A percentile compares a stretch with the other conserved stretches of the same genome.
Conservation (phyloP, 1,140 invertebrate species). For the Tetramorium simillimum region DNA sequence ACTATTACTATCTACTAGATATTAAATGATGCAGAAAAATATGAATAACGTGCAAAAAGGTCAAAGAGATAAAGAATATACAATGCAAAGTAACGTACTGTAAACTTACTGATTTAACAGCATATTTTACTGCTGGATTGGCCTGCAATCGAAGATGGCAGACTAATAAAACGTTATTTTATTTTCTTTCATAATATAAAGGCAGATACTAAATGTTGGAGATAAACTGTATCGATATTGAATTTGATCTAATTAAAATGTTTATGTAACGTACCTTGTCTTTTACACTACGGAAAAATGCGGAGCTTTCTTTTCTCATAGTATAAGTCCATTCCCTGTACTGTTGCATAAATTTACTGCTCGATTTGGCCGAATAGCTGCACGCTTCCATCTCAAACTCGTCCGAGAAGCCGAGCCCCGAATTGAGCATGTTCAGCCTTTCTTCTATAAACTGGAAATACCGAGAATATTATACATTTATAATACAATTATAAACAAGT, state of each 20-base stretch:
- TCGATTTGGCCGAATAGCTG: conserved; percentile 93
- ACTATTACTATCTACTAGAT: conserved; percentile 20
- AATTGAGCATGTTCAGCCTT: conserved; percentile 94
- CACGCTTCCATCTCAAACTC: conserved; percentile 97
- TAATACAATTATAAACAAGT: background rate
- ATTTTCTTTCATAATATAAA: conserved; percentile 9
- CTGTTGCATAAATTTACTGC: conserved; percentile 91
- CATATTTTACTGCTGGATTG: conserved; percentile 93
- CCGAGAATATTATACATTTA: conserved; percentile 32
- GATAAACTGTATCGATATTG: background rate
- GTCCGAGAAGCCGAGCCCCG: conserved; percentile 95
- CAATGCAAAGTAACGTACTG: background rate
- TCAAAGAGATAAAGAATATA: background rate
- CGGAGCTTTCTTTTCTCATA: conserved; percentile 89
- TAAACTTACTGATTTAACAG: conserved; percentile 91
- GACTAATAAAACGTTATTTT: background rate
- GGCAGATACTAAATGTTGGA: background rate
- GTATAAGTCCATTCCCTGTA: conserved; percentile 91
- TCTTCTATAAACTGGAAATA: conserved; percentile 95
- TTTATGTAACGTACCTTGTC: conserved; percentile 87
- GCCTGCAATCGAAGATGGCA: conserved; percentile 86
- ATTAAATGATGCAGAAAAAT: conserved; percentile 37
- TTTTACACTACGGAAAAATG: conserved; percentile 91
- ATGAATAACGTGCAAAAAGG: background rate
- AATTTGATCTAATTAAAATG: background rate